Evolutionary conservation across 2,113 vertebrate species (phyloP).

Genomic region (Centropus unirufus): DNA sequence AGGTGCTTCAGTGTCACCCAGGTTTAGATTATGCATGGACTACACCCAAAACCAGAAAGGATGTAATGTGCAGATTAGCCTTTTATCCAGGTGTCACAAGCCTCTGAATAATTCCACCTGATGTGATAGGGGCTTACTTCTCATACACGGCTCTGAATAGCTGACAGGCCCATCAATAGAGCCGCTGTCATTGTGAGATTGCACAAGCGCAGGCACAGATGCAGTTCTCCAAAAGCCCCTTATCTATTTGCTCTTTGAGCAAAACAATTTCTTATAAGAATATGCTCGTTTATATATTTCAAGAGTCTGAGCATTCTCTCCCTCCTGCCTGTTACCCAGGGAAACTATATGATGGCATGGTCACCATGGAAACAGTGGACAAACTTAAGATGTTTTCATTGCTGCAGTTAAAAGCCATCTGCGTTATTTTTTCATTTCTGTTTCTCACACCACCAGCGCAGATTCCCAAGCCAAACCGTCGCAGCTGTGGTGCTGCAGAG

Average conservation of each 20-base stretch:
- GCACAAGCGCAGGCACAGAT: constrained; percentile 16
- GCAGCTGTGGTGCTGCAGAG: not conserved
- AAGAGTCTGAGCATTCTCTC: not conserved
- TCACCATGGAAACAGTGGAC: constrained; percentile 68
- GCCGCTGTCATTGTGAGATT: not conserved
- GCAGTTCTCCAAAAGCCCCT: constrained; percentile 15
- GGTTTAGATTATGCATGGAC: not conserved
- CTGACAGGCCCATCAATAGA: constrained; percentile 16
- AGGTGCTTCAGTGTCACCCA: not conserved
- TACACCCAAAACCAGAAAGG: not conserved
- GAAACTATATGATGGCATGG: constrained; percentile 61
- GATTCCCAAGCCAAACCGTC: not conserved
- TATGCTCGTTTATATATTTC: constrained; percentile 42
- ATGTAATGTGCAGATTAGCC: not conserved
- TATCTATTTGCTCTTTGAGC: not conserved
- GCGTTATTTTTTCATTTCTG: constrained; percentile 33
- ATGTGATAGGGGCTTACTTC: not conserved
- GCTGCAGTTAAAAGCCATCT: constrained; percentile 59
- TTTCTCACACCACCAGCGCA: not conserved
- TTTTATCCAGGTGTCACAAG: constrained; percentile 27
- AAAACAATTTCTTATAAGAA: constrained; percentile 34
- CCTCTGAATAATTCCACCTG: constrained; percentile 15
- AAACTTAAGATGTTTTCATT: constrained; percentile 64
- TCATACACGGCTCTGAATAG: not conserved
- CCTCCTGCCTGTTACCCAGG: constrained; percentile 61